Base-by-base conservation (phyloP, 2,113 vertebrate species). In the Daboia siamensis region DNA sequence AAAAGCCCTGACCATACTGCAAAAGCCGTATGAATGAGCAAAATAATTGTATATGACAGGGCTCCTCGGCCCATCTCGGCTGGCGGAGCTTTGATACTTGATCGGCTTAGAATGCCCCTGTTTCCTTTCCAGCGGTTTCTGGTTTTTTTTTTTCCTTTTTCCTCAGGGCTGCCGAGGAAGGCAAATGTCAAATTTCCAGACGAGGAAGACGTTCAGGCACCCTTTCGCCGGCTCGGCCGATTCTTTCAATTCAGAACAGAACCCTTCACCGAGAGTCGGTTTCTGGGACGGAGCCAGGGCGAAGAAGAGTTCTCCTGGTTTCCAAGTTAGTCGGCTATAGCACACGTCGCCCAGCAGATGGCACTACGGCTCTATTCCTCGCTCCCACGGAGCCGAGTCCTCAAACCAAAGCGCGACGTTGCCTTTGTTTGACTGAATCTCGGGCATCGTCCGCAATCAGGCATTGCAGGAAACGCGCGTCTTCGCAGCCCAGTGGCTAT, bases 271-370 rank as follows among this genome's bases (percentile, higher is more conserved):
- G 88, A 94, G 8, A 46, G 11, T 48, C 57, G 1, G 33, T 59
- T 88, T 84, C 29, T 6, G 13, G 59, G 1, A 85, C 44, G 1
- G 46, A 8, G 84, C 10, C 54, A 29, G 39, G 0, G 55, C 0
- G 0, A 48, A 61, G 26, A 23, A 0, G 29, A 29, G 87, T 89
- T 55, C 87, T 91, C 87, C 12, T 4, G 2, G 69, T 10, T 44
- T 74, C 29, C 7, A n/a, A 55, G 95, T n/a, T 88, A 55, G 95
- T 88, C 33, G 39, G 17, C 96, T 97, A 97, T 97, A 96, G 74
- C 90, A 0, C 48, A 2, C 2, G 23, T 90, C 64, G 96, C 96
- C 97, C 98, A 98, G 97, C 95, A 98, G 98, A 97, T 98, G 97
- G 97, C 97, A 97, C 97, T 95, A 96, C 97, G 94, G 95, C 92